Percentiles rank a stretch among this genome's conserved stretches.
Conservation (phyloP, 2,888 invertebrate species). For the Drosophila sordidapex region DNA sequence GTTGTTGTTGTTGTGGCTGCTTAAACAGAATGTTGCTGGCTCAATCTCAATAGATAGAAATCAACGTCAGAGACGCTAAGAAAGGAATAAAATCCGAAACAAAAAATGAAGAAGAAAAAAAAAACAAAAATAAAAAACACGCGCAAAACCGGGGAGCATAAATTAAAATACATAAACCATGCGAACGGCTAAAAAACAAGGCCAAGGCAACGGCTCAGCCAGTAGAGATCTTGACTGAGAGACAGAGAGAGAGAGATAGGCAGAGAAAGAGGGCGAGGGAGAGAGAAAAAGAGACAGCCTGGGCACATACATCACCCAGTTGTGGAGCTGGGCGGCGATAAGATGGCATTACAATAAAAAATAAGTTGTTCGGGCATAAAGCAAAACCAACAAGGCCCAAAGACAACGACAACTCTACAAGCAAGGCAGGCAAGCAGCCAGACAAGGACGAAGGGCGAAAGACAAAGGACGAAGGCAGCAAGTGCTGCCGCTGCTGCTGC, state of each 20-base stretch:
- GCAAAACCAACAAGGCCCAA: constrained; percentile 68
- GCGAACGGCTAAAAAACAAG: constrained; percentile 74
- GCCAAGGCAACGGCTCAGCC: constrained; percentile 38
- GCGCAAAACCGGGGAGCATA: constrained; percentile 60
- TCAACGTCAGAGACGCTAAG: constrained; percentile 61
- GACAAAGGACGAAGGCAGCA: constrained; percentile 13
- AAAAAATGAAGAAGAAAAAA: background rate
- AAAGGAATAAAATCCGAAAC: constrained; percentile 44
- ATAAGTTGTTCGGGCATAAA: constrained; percentile 72
- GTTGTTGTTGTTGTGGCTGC: constrained; percentile 27
- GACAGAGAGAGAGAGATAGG: background rate
- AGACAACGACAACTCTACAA: constrained; percentile 55
- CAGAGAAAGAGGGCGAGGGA: background rate
- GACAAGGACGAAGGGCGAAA: constrained; percentile 1
- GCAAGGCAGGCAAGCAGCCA: background rate
- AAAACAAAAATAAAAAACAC: constrained; percentile 12
- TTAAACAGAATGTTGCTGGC: constrained; percentile 65
- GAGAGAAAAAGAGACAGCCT: constrained; percentile 30
- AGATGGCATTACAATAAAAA: constrained; percentile 75
- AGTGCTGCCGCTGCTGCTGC: constrained; percentile 5
- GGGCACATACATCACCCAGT: constrained; percentile 67
- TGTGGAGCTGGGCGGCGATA: constrained; percentile 54
- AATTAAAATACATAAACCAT: constrained; percentile 77
- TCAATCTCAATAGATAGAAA: constrained; percentile 78
- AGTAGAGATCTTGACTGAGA: constrained; percentile 3